Evolutionary conservation across 2,888 invertebrate genomes (phyloP), one percentile per base, ranked within the genome.

Genomic region (Odontocolon sp.): DNA sequence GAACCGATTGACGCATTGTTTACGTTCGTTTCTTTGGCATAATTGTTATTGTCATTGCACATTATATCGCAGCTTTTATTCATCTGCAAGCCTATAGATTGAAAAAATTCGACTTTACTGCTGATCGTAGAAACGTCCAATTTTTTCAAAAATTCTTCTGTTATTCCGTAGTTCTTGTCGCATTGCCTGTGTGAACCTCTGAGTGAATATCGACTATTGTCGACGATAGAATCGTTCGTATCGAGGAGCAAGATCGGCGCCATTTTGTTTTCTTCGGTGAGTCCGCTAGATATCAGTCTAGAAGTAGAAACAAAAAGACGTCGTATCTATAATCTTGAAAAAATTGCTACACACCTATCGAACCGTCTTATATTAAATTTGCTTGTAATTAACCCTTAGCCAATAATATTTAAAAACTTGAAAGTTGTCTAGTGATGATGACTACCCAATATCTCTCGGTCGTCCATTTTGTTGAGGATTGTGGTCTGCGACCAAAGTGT

Each of bases 61-160:
- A 47, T 36, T 33, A 18, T 21, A 9, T 40, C 47, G 9, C 47
- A 14, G 6, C 3, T 9, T 8, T 50, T 47, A 26, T 8, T 71
- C 8, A 50, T 40, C 26, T 72, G 40, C 18, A 84, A 78, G 5
- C 83, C 82, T 45, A 83, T 70, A 2, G 36, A 76, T 2, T 52
- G 79, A 21, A 84, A 69, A 64, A 84, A 83, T 14, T 78, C 72
- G 9, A 80, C 71, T 50, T 84, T 83, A 6, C 50, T 21, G 3
- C n/a, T 56, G 47, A 76, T 42, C 8, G 45, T 54, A 6, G 69
- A 31, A 5, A 54, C 21, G 3, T 79, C 75, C 28, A 70, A 54
- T 50, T 21, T 31, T 6, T 40, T 45, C 33, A 6, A 2, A 4
- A 28, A 5, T 31, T 72, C 64, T 36, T 57, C 63, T 1, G 33